Percentiles rank a stretch among this genome's conserved stretches.
These are phyloP conservation scores for Dendrophyllia cribrosa DNA, from an alignment of 64 coral and sea anemone genomes.

Conservation along the genomic window DNA sequence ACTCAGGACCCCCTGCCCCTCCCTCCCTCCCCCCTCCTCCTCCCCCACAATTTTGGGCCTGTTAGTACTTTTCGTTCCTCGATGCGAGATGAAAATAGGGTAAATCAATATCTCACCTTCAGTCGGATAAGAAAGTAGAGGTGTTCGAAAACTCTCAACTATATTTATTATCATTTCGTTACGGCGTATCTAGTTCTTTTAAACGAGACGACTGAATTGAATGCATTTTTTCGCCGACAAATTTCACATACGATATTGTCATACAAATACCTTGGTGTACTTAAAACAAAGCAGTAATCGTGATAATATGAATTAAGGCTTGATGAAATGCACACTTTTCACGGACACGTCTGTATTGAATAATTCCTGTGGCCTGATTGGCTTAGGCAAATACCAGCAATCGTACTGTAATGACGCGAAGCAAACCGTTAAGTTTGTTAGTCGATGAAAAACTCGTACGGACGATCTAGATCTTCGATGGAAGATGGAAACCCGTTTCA, in stretches of 20 bases:
- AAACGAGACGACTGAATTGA: too few species aligned
- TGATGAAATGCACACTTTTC: neutral
- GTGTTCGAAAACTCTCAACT: too few species aligned
- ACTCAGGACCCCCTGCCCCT: too few species aligned
- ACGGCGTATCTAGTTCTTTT: too few species aligned
- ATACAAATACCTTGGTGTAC: neutral
- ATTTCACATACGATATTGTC: neutral
- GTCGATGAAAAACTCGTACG: neutral
- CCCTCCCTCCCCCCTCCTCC: too few species aligned
- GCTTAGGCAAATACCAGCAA: neutral
- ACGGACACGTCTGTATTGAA: neutral
- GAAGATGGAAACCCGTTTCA: neutral
- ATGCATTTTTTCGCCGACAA: neutral
- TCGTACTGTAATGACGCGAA: neutral
- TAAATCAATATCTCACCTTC: too few species aligned
- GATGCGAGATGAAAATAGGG: too few species aligned
- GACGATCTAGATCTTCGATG: too few species aligned
- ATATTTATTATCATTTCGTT: too few species aligned
- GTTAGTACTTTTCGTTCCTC: too few species aligned
- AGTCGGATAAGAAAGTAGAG: too few species aligned
- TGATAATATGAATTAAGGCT: neutral
- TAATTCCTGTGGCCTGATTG: neutral
- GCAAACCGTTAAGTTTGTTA: neutral
- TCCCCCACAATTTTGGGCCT: too few species aligned
- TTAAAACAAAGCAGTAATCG: neutral